These are phyloP conservation scores for Amia ocellicauda DNA, from an alignment of 2,113 vertebrate species.

Conservation along the genomic window DNA sequence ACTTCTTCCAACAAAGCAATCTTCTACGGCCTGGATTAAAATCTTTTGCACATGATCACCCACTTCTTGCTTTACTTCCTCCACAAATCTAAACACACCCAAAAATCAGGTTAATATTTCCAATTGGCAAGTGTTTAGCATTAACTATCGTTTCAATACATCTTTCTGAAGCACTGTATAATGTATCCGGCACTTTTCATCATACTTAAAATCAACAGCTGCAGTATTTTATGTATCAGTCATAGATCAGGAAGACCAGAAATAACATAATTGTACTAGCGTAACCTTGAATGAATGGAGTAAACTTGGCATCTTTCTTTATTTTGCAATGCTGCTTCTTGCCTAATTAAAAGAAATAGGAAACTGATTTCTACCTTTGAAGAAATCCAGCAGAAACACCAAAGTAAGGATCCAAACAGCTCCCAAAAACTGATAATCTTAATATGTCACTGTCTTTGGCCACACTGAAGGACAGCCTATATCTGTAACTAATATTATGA, in stretches of 20 bases:
- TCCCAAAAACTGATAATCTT: slow-evolving; percentile 70
- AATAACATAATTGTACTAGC: too few species aligned
- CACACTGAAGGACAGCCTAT: slow-evolving; percentile 64
- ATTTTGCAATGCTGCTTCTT: background rate
- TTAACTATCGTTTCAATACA: background rate
- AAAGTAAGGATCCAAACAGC: slow-evolving; percentile 70
- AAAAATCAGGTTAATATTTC: background rate
- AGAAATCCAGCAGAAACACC: slow-evolving; percentile 63
- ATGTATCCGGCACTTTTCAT: too few species aligned
- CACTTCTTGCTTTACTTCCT: slow-evolving; percentile 46
- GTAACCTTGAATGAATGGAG: too few species aligned
- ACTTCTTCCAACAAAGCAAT: slow-evolving; percentile 72
- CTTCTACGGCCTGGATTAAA: slow-evolving; percentile 68
- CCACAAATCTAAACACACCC: background rate
- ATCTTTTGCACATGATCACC: slow-evolving; percentile 38
- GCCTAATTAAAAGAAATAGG: background rate
- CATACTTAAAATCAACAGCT: background rate
- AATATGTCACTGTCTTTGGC: slow-evolving; percentile 55
- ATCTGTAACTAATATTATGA: slow-evolving; percentile 61
- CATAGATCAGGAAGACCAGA: background rate
- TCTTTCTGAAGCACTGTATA: background rate
- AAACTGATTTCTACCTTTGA: slow-evolving; percentile 54
- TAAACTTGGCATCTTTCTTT: too few species aligned
- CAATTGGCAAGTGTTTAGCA: too few species aligned
- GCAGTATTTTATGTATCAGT: background rate